phyloP scores from a whole-genome alignment of 2,113 vertebrate species.

The human region DNA sequence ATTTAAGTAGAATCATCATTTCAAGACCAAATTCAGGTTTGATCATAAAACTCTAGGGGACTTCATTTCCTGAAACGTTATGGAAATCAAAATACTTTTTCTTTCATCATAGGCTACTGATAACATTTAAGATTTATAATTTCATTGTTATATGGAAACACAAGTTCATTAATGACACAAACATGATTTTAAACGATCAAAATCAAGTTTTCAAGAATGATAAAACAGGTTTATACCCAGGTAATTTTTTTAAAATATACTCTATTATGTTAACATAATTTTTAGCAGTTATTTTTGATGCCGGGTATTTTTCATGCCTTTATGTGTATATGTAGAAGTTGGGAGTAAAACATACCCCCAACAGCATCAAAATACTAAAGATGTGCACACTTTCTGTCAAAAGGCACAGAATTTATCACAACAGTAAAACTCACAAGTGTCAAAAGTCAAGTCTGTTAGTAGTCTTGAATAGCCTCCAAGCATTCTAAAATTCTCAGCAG shows the following conservation, averaged over 20 bases:
- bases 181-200: background rate
- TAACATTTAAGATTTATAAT: background rate
- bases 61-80: background rate
- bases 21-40: background rate
- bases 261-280: background rate
- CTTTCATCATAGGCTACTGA: background rate
- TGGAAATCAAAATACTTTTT: conserved; percentile 8
- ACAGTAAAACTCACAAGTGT: background rate
- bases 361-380: background rate
- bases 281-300: background rate
- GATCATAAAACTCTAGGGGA: background rate
- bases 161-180: conserved; percentile 24
- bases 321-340: background rate
- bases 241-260: background rate
- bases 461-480: background rate
- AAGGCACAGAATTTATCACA: background rate
- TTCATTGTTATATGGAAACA: background rate
- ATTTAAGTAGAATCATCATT: background rate
- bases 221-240: background rate
- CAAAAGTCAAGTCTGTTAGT: background rate
- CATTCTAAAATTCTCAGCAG: background rate
- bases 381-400: background rate
- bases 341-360: background rate
- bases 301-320: background rate
- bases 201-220: conserved; percentile 33